phyloP scores from a whole-genome alignment of 2,797 vertebrate species.

The Acanthis flammea region DNA sequence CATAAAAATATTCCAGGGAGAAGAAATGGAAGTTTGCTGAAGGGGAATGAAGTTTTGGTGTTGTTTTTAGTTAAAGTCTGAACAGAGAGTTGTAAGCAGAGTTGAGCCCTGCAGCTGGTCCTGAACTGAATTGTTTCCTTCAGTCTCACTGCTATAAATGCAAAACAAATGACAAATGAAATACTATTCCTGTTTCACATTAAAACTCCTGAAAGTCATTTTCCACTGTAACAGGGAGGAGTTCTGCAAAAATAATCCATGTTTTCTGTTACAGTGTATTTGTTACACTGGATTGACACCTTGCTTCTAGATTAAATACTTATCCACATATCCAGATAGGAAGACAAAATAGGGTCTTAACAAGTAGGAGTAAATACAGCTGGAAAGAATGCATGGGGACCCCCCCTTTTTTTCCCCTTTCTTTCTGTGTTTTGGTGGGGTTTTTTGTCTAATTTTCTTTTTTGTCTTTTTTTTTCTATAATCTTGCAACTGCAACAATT shows the following conservation, averaged over 20 bases:
- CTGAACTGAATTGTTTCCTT: background rate
- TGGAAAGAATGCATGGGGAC: background rate
- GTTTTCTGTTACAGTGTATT: background rate
- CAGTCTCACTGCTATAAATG: background rate
- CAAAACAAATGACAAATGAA: background rate
- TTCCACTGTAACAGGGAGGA: background rate
- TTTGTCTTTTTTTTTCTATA: too few species aligned
- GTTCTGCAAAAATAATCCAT: background rate
- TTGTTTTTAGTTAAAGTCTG: background rate
- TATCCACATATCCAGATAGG: background rate
- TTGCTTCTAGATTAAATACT: background rate
- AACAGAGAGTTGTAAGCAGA: background rate
- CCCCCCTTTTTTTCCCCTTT: accelerated
- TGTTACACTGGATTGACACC: background rate
- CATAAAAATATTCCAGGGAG: background rate
- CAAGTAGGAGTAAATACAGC: background rate
- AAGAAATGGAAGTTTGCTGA: background rate
- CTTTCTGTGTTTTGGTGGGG: background rate
- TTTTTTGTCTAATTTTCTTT: too few species aligned
- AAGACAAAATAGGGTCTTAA: background rate
- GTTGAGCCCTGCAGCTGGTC: slow-evolving; percentile 21
- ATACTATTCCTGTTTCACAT: background rate
- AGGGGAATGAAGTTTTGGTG: background rate
- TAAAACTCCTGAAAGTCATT: background rate
- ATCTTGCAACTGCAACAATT: background rate